These are phyloP conservation scores for Malachius bipustulatus DNA, from an alignment of 2,888 invertebrate species.

Conservation along the genomic window DNA sequence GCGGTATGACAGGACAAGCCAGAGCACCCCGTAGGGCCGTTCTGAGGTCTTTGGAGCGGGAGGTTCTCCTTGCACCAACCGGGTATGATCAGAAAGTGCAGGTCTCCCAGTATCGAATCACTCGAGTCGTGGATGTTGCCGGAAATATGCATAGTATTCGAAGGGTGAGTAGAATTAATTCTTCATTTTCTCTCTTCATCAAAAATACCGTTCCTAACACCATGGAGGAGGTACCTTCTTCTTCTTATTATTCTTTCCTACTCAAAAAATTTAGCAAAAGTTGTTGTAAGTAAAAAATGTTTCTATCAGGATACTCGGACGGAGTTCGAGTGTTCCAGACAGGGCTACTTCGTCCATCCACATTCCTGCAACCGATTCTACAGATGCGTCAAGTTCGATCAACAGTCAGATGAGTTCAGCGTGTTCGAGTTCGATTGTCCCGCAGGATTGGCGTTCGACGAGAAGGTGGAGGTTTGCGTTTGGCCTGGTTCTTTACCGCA, in stretches of 20 bases:
- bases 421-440: conserved; percentile 76
- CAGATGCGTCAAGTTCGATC: conserved; percentile 70
- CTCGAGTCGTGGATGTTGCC: conserved; percentile 59
- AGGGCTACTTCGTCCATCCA: conserved; percentile 69
- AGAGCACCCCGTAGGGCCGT: conserved; percentile 53
- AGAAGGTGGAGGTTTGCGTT: conserved; percentile 64
- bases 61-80: conserved; percentile 42
- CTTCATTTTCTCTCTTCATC: too few relatives aligned
- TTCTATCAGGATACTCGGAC: conserved; percentile 51
- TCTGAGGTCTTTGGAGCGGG: conserved; percentile 50
- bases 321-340: conserved; percentile 61
- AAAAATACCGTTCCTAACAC: too few relatives aligned
- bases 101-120: conserved; percentile 60
- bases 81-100: conserved; percentile 47
- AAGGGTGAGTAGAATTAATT: conserved; percentile 38
- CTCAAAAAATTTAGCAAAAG: too few relatives aligned
- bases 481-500: conserved; percentile 65
- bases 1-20: conserved; percentile 47
- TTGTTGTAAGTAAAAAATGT: conserved; percentile 2
- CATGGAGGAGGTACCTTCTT: too few relatives aligned
- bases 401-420: conserved; percentile 59
- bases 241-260: too few relatives aligned
- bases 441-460: conserved; percentile 63
- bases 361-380: conserved; percentile 67
- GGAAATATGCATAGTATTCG: conserved; percentile 60